Conservation (phyloP, 2,113 vertebrate species). For the Asarcornis scutulata region DNA sequence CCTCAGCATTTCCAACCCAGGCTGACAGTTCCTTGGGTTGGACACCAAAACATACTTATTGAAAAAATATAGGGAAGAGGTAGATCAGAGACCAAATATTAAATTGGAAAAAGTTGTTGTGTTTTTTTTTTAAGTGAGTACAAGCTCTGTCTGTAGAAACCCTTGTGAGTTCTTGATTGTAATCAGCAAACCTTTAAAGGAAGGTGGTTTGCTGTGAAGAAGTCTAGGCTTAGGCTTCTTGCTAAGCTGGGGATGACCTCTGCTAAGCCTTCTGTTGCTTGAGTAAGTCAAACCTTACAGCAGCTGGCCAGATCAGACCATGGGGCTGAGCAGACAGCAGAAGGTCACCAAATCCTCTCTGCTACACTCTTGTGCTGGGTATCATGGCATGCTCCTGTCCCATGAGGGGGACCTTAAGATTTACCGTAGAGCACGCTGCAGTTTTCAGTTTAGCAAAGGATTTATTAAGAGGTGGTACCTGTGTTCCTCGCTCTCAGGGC, state of each 20-base stretch:
- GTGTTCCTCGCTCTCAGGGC: not conserved
- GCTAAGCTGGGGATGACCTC: not conserved
- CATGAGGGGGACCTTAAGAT: not conserved
- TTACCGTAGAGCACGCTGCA: fast-evolving
- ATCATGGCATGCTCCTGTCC: fast-evolving
- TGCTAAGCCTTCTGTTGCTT: not conserved
- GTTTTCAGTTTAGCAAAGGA: not conserved
- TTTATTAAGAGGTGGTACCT: not conserved
- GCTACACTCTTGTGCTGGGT: fast-evolving
- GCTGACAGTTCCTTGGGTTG: slow-evolving; percentile 47
- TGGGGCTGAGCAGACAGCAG: not conserved
- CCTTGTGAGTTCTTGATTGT: not conserved
- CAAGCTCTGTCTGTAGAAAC: not conserved
- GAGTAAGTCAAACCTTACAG: not conserved
- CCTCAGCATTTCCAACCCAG: slow-evolving; percentile 54
- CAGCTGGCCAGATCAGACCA: not conserved
- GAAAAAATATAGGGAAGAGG: slow-evolving; percentile 45
- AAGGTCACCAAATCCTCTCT: not conserved
- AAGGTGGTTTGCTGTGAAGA: not conserved
- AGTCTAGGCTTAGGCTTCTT: not conserved
- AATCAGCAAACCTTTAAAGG: not conserved
- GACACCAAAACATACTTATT: slow-evolving; percentile 21
- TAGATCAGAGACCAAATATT: slow-evolving; percentile 33
- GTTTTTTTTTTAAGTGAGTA: fast-evolving
- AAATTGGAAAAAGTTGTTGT: not conserved